Conservation (phyloP, 2,797 vertebrate genomes). For the Masticophis lateralis region DNA sequence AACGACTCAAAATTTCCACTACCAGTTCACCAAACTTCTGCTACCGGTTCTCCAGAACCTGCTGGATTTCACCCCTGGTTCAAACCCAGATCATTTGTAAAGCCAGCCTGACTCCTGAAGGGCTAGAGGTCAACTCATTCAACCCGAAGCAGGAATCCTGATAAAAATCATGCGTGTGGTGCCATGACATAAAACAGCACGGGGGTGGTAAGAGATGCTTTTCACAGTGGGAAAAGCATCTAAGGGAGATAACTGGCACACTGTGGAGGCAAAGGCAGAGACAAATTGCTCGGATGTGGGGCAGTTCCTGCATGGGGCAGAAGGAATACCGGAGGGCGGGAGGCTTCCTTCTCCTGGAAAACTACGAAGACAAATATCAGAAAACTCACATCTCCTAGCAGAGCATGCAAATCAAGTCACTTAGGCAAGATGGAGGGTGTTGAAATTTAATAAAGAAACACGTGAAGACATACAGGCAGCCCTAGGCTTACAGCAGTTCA, state of each 20-base stretch:
- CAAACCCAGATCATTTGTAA: no score
- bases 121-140: no score
- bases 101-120: no score
- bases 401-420: background rate
- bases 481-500: no score
- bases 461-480: background rate
- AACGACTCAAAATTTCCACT: no score
- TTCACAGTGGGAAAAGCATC: background rate
- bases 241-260: background rate
- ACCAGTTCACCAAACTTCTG: no score
- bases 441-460: background rate
- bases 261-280: background rate
- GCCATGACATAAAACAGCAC: background rate
- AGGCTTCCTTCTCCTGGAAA: background rate
- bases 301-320: background rate
- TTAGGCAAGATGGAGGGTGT: background rate
- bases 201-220: background rate
- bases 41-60: no score
- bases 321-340: rapidly evolving
- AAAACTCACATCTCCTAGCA: background rate
- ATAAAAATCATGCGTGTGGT: no score
- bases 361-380: background rate
- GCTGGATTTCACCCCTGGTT: no score
- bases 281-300: background rate
- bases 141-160: no score